phyloP scores from a whole-genome alignment of 2,797 vertebrate species.

The Vultur gryphus region DNA sequence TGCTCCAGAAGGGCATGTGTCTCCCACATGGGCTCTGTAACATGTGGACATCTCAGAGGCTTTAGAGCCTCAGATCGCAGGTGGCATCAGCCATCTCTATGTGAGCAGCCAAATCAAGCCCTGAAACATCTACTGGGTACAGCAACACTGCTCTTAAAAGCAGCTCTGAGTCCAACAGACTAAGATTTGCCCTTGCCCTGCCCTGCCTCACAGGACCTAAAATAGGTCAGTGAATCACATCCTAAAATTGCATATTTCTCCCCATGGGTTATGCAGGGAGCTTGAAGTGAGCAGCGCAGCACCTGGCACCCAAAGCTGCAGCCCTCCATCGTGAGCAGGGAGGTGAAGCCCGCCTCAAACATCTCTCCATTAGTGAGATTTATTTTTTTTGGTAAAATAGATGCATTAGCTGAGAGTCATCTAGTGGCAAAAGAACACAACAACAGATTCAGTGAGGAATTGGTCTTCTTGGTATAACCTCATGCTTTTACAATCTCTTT shows the following conservation, averaged over 20 bases:
- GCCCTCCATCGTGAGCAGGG: fast-evolving
- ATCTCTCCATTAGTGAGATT: not conserved
- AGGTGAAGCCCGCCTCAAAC: not conserved
- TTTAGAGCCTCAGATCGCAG: not conserved
- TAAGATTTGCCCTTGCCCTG: not conserved
- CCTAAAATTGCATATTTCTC: not conserved
- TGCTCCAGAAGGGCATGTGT: not conserved
- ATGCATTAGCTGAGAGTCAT: not conserved
- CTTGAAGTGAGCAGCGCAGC: not conserved
- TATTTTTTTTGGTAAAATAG: not conserved
- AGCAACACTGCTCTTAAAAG: not conserved
- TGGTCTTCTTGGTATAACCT: not conserved
- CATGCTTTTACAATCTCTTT: not conserved
- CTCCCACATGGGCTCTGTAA: not conserved
- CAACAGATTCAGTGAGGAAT: not conserved
- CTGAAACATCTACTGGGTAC: not conserved
- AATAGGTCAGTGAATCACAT: not conserved
- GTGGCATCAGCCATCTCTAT: not conserved
- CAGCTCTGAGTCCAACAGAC: not conserved
- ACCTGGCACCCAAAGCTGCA: not conserved
- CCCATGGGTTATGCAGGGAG: not conserved
- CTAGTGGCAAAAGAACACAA: not conserved
- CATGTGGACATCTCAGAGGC: not conserved
- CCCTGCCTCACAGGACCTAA: not conserved
- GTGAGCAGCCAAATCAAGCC: not conserved